Base-by-base conservation (phyloP, 2,888 invertebrate species). In the Dasysyrphus tricinctus region DNA sequence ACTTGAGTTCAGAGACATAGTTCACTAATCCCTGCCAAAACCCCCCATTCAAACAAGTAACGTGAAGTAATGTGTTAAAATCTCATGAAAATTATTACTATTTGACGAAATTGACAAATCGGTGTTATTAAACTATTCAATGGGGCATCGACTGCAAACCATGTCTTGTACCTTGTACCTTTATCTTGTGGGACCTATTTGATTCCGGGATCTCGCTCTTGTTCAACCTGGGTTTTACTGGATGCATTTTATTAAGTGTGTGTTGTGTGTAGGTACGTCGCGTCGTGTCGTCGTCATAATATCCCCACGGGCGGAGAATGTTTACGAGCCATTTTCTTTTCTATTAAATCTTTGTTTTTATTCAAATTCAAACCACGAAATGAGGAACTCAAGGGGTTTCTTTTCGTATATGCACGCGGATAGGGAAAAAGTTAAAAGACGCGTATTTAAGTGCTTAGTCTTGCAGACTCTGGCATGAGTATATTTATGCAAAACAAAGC, bases 181-280 rank as follows among this genome's bases (percentile, higher is more conserved):
- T n/a, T n/a, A n/a, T n/a, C n/a, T n/a, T 44, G 61, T n/a, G 80
- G 76, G 77, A 63, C 63, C 19, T 42, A 69, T 54, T 61, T 69
- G 59, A 81, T 81, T 85, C 85, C 85, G 85, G 85, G 81, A 85
- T 85, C 76, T 67, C 39, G 85, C 81, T 85, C 85, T 85, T 81
- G 63, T 85, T 85, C 81, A 85, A 81, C 85, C 69, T 34, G 76
- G 77, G 59, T 77, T 59, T 54, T 73, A 5, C 54, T 61, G 37
- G 32, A 67, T 49, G 77, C 61, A 73, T 44, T 74, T 81, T 65
- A 42, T 42, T 16, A 73, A 80, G 54, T 84, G 54, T 32, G n/a
- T n/a, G 14, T 7, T 84, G 54, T 32, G n/a, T n/a, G 14, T 7
- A 16, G 34, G 2, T n/a, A 34, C 1, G 39, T 42, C 9, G 7